Percentiles rank a stretch among this genome's conserved stretches.
These are phyloP conservation scores for Melanerpes aurifrons DNA, from an alignment of 2,113 vertebrate genomes.

Conservation along the genomic window DNA sequence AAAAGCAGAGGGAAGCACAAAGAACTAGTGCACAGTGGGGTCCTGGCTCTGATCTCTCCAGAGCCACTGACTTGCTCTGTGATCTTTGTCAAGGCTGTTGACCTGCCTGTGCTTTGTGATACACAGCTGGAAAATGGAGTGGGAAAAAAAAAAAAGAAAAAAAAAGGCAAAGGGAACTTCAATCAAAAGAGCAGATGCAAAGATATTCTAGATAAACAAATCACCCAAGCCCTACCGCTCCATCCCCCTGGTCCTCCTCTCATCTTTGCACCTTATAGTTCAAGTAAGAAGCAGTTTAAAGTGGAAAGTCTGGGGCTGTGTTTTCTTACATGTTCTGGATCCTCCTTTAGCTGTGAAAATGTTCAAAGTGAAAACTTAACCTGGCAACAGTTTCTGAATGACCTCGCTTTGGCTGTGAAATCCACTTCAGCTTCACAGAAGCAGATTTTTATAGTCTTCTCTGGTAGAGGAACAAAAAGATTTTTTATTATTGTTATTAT, in stretches of 20 bases:
- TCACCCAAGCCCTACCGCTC: background rate
- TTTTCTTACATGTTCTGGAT: slow-evolving; percentile 49
- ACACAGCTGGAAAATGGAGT: slow-evolving; percentile 58
- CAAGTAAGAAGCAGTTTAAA: slow-evolving; percentile 38
- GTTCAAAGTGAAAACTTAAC: slow-evolving; percentile 69
- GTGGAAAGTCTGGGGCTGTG: slow-evolving; percentile 23
- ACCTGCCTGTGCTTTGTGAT: slow-evolving; percentile 59
- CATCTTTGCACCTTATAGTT: slow-evolving; percentile 39
- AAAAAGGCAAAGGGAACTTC: slow-evolving; percentile 26
- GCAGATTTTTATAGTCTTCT: slow-evolving; percentile 62
- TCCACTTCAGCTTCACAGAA: slow-evolving; percentile 57
- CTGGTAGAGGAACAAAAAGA: slow-evolving; percentile 58
- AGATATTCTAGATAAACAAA: slow-evolving; percentile 51
- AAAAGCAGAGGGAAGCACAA: slow-evolving; percentile 52
- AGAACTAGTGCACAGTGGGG: slow-evolving; percentile 49
- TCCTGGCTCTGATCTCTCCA: slow-evolving; percentile 62
- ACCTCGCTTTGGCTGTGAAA: slow-evolving; percentile 68
- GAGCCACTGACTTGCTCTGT: slow-evolving; percentile 59
- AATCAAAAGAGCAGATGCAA: slow-evolving; percentile 50
- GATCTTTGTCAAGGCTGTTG: slow-evolving; percentile 47
- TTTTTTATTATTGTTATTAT: slow-evolving; percentile 56
- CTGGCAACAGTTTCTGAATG: slow-evolving; percentile 61
- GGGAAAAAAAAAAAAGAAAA: background rate
- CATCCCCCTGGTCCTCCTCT: background rate
- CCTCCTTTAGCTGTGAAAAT: slow-evolving; percentile 61